A percentile compares a stretch with the other conserved stretches of the same genome.
These are phyloP conservation scores for Chaetogeoica ovagalla DNA, from an alignment of 2,888 invertebrate genomes.

Conservation along the genomic window DNA sequence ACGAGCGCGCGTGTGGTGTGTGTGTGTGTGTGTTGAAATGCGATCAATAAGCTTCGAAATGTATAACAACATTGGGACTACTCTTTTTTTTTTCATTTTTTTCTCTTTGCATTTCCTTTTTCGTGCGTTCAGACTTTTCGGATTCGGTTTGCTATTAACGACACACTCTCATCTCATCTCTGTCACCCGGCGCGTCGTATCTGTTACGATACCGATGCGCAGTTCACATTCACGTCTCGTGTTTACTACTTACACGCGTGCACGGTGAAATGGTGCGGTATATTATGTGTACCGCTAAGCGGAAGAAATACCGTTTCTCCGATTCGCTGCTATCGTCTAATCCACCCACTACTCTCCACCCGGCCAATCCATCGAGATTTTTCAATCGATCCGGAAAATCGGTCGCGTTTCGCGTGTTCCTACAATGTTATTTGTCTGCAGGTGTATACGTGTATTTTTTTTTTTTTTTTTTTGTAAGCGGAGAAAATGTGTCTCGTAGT, in stretches of 20 bases:
- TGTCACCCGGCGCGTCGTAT: not conserved
- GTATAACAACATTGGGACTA: constrained; percentile 32
- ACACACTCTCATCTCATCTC: not conserved
- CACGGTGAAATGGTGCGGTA: not conserved
- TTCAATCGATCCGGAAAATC: not conserved
- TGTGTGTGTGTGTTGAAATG: constrained; percentile 36
- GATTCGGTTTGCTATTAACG: not conserved
- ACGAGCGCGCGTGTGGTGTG: not conserved
- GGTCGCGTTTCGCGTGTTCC: not conserved
- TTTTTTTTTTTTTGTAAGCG: not conserved
- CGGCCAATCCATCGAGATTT: not conserved
- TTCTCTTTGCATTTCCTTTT: not conserved
- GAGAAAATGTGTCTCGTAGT: not conserved
- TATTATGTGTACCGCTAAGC: no score
- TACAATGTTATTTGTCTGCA: not conserved
- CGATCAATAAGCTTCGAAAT: constrained; percentile 51
- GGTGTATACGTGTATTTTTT: no score
- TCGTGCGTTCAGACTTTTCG: constrained; percentile 3
- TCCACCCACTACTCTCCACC: no score
- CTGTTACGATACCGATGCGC: not conserved
- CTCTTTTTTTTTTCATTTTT: not conserved
- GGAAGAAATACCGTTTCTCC: no score
- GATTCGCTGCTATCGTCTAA: no score
- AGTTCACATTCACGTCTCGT: not conserved
- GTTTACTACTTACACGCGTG: not conserved